phyloP scores from a whole-genome alignment of 2,797 vertebrate genomes.

The Cacajao melanocephalus region DNA sequence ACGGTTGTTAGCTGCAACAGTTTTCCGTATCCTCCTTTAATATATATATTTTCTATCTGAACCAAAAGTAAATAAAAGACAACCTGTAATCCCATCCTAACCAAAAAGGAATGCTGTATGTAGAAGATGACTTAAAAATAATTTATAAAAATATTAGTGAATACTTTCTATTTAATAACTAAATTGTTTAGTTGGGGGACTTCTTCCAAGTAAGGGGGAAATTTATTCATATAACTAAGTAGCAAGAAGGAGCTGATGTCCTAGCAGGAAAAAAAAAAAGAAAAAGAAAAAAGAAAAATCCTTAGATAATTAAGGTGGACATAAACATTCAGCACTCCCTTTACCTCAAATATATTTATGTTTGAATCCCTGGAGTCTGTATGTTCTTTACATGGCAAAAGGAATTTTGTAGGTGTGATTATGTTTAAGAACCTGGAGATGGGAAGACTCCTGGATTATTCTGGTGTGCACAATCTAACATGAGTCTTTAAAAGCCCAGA shows the following conservation, averaged over 20 bases:
- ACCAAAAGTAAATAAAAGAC: neutral
- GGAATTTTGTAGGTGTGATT: neutral
- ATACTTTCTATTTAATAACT: neutral
- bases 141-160: neutral
- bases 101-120: neutral
- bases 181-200: neutral
- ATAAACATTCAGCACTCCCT: neutral
- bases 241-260: neutral
- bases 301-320: neutral
- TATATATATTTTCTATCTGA: neutral
- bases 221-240: neutral
- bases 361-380: too few species aligned
- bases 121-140: neutral
- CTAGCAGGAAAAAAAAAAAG: too few species aligned
- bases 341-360: neutral
- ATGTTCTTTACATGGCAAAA: neutral
- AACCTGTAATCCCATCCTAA: neutral
- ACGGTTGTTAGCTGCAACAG: neutral
- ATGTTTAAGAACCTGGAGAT: neutral
- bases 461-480: neutral
- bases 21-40: neutral
- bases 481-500: neutral
- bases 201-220: neutral
- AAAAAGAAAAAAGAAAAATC: neutral
- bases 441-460: neutral